Base-by-base conservation (phyloP, 2,113 vertebrate genomes). In the Mola mola region DNA sequence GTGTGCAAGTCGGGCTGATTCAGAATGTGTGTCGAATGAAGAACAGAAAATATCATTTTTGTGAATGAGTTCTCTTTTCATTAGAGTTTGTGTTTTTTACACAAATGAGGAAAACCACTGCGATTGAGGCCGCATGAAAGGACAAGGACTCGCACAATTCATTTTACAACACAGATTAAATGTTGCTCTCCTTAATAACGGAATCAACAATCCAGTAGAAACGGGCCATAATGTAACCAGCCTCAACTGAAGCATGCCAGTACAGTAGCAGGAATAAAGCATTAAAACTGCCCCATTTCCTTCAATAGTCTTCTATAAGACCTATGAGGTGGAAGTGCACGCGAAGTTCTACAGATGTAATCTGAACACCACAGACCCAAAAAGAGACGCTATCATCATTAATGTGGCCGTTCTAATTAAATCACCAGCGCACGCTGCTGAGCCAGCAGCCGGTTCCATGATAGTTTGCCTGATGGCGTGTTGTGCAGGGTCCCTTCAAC, bases 371-470 rank as follows among this genome's bases (percentile, higher is more conserved):
- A 34, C 5, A 48, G 43, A 50, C 71, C 75, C 62, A 56, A 7
- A 29, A 1, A 70, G 79, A 81, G 67, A 48, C 33, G n/a, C 72
- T 79, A 71, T 82, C 79, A 81, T 72, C 75, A 74, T 84, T 85
- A 78, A 79, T 79, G 72, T 56, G 73, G 47, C 57, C 66, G 50
- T 75, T 78, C 69, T 83, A 83, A 84, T 78, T 40, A 79, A 85
- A 79, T 80, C 83, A 82, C 47, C 56, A 46, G 75, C 60, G 63
- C 78, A 55, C 60, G 53, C 38, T 78, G 82, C 66, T 79, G 71
- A 79, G 72, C 62, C 73, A 78, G 82, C 72, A 66, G 63, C 70
- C 25, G 8, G 24, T 52, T 53, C 37, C 48, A 37, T 70, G 58
- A 68, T 19, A 17, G 51, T 58, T 69, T 76, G 38, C 72, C 61